Percentiles rank a stretch among this genome's conserved stretches.
Conservation (phyloP, 1,140 invertebrate species). For the Psilanteris sp. region DNA sequence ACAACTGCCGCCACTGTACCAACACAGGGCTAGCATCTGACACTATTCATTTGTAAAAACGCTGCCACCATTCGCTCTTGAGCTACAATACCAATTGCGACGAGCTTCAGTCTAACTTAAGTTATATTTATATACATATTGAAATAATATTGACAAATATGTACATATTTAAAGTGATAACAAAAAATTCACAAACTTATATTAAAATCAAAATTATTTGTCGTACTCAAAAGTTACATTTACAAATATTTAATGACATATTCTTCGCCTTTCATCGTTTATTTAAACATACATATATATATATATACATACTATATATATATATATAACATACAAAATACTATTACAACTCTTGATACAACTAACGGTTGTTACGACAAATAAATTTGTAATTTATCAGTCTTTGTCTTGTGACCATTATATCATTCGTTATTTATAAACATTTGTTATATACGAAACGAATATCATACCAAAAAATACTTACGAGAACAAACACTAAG, state of each 20-base stretch:
- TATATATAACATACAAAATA: too few species aligned
- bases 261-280: too few species aligned
- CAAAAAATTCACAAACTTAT: slow-evolving; percentile 34
- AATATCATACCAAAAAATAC: slow-evolving; percentile 53
- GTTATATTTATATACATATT: slow-evolving; percentile 25
- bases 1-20: slow-evolving; percentile 80
- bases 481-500: slow-evolving; percentile 36
- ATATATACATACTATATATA: too few species aligned
- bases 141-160: slow-evolving; percentile 38
- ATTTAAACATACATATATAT: too few species aligned
- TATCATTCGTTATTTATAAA: slow-evolving; percentile 56
- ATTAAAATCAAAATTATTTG: slow-evolving; percentile 52
- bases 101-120: slow-evolving; percentile 70
- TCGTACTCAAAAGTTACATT: slow-evolving; percentile 27
- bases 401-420: slow-evolving; percentile 53
- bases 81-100: slow-evolving; percentile 70
- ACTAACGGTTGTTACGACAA: slow-evolving; percentile 43
- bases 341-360: slow-evolving; percentile 12
- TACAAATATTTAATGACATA: too few species aligned
- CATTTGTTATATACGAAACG: slow-evolving; percentile 48
- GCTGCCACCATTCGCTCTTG: slow-evolving; percentile 64
- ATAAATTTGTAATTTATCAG: slow-evolving; percentile 52
- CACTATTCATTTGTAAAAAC: slow-evolving; percentile 64
- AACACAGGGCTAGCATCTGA: slow-evolving; percentile 83
- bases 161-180: slow-evolving; percentile 43